Conservation (phyloP, 2,888 invertebrate species). For the Leucophenga maculata region DNA sequence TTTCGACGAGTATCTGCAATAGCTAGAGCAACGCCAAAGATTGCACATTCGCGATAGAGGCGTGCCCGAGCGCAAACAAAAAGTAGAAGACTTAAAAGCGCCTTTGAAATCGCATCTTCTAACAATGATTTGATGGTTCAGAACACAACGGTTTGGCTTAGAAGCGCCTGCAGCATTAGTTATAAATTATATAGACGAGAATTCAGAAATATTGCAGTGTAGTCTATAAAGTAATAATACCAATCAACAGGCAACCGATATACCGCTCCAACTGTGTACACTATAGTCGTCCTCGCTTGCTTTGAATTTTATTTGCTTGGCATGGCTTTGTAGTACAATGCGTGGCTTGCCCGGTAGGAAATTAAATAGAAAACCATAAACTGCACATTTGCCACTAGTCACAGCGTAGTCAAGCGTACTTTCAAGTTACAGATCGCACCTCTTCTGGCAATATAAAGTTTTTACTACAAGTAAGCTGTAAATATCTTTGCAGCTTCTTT, state of each 20-base stretch:
- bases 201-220: constrained; percentile 46
- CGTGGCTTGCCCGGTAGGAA: too few species aligned
- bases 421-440: neutral
- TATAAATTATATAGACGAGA: constrained; percentile 67
- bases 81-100: constrained; percentile 20
- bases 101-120: neutral
- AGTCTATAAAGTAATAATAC: constrained; percentile 10
- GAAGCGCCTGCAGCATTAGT: constrained; percentile 63
- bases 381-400: too few species aligned
- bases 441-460: neutral
- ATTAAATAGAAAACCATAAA: too few species aligned
- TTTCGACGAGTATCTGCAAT: too few species aligned
- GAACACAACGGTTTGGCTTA: constrained; percentile 45
- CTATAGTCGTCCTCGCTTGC: too few species aligned
- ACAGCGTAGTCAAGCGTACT: too few species aligned
- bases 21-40: constrained; percentile 51
- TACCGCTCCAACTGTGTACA: too few species aligned
- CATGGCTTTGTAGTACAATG: too few species aligned
- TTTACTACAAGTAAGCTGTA: neutral
- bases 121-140: constrained; percentile 19
- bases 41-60: constrained; percentile 70
- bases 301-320: too few species aligned
- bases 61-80: constrained; percentile 53
- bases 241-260: too few species aligned
- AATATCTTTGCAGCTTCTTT: neutral